These are phyloP conservation scores for Muscicapa comitata DNA, from an alignment of 2,797 vertebrate genomes.

Conservation along the genomic window DNA sequence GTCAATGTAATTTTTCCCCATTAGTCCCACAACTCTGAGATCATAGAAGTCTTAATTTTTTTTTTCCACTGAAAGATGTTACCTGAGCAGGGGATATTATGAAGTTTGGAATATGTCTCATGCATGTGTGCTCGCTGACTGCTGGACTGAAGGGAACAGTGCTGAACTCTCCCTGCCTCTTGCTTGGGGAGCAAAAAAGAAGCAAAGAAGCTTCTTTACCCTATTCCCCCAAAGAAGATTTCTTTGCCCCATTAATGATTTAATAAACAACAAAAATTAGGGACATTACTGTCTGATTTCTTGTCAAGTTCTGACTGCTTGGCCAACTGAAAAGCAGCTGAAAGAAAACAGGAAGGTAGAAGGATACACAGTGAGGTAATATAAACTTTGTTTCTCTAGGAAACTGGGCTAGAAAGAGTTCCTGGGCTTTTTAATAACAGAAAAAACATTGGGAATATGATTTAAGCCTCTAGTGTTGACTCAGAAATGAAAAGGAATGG, in stretches of 20 bases:
- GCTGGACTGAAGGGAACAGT: background rate
- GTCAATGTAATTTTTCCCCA: background rate
- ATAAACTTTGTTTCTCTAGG: background rate
- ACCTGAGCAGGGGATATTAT: background rate
- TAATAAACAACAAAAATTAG: background rate
- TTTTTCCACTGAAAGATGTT: background rate
- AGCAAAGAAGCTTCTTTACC: background rate
- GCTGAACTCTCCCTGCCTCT: background rate
- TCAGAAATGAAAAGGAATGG: background rate
- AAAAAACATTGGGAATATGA: background rate
- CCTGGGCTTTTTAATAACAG: background rate
- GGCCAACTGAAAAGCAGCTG: background rate
- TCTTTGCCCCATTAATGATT: background rate
- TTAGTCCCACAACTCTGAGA: background rate
- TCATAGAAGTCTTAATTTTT: background rate
- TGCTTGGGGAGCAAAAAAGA: background rate
- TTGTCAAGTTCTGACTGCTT: background rate
- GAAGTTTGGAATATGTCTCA: background rate
- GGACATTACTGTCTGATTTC: background rate
- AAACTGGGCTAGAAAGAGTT: background rate
- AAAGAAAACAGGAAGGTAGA: background rate
- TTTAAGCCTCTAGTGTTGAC: background rate
- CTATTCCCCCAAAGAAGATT: background rate
- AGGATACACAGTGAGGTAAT: background rate
- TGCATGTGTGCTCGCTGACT: fast-evolving